Evolutionary conservation across 2,888 invertebrate species (phyloP).

Genomic region (Tromatobia lineatoria): DNA sequence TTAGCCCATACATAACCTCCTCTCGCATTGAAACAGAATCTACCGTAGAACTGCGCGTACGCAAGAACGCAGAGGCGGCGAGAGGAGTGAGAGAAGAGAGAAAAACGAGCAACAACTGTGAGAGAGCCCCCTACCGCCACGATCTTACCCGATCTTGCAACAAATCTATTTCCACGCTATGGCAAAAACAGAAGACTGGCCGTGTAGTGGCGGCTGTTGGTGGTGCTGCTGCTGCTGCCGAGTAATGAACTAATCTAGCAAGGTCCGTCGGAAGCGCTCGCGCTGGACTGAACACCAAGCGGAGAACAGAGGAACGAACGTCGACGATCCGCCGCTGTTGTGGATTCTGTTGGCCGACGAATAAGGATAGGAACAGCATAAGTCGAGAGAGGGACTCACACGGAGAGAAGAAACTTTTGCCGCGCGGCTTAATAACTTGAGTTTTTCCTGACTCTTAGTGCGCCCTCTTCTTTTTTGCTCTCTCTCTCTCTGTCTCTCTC

Average conservation of each 20-base stretch:
- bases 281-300: slow-evolving; percentile 37
- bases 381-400: slow-evolving; percentile 62
- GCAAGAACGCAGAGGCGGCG: slow-evolving; percentile 61
- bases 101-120: slow-evolving; percentile 21
- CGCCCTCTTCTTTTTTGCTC: slow-evolving; percentile 39
- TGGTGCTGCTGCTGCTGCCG: slow-evolving; percentile 66
- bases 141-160: slow-evolving; percentile 76
- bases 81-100: slow-evolving; percentile 23
- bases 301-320: slow-evolving; percentile 54
- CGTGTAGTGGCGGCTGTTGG: slow-evolving; percentile 53
- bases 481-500: not conserved
- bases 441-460: slow-evolving; percentile 77
- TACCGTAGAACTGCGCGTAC: slow-evolving; percentile 45
- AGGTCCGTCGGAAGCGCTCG: slow-evolving; percentile 59
- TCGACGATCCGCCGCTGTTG: slow-evolving; percentile 34
- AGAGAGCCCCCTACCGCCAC: slow-evolving; percentile 46
- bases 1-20: too few species aligned
- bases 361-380: slow-evolving; percentile 41
- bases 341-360: slow-evolving; percentile 10
- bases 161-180: slow-evolving; percentile 83
- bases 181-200: slow-evolving; percentile 82
- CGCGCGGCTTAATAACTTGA: slow-evolving; percentile 82
- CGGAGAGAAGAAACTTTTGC: slow-evolving; percentile 73
- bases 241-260: slow-evolving; percentile 84
- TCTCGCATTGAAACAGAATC: not conserved